Percentiles rank a stretch among this genome's conserved stretches.
phyloP scores from a whole-genome alignment of 2,797 vertebrate species.

The Nasua narica region DNA sequence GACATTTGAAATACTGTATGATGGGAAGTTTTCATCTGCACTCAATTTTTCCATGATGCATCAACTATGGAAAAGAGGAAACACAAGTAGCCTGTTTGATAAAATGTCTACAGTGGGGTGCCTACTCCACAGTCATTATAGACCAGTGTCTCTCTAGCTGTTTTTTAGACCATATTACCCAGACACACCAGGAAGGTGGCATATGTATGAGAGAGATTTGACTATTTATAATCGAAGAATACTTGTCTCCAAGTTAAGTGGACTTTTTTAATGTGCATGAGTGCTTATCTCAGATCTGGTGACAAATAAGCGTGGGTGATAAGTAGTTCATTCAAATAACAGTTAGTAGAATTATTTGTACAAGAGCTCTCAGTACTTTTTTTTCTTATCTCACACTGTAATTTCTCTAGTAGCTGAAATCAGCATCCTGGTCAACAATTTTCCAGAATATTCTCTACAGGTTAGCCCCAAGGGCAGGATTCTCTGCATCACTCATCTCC shows the following conservation, averaged over 20 bases:
- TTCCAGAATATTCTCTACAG: neutral
- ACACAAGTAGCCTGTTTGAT: neutral
- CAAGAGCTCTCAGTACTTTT: neutral
- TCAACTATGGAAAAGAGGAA: neutral
- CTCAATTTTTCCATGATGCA: neutral
- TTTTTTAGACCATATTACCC: neutral
- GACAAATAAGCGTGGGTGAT: neutral
- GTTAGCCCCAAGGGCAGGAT: neutral
- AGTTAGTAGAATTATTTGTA: neutral
- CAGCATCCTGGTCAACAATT: neutral
- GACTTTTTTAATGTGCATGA: neutral
- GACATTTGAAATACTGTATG: neutral
- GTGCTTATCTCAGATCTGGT: neutral
- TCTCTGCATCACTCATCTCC: neutral
- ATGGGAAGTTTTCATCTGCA: neutral
- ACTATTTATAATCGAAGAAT: neutral
- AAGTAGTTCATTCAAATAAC: neutral
- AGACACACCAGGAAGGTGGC: neutral
- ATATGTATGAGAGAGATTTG: neutral
- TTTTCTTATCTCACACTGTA: neutral
- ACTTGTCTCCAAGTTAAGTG: neutral
- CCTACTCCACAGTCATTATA: fast-evolving
- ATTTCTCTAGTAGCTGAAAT: neutral
- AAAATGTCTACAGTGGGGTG: neutral
- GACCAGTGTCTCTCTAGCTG: neutral